Conservation (phyloP, 2,797 vertebrate species). For the Brachyrhaphis roseni region DNA sequence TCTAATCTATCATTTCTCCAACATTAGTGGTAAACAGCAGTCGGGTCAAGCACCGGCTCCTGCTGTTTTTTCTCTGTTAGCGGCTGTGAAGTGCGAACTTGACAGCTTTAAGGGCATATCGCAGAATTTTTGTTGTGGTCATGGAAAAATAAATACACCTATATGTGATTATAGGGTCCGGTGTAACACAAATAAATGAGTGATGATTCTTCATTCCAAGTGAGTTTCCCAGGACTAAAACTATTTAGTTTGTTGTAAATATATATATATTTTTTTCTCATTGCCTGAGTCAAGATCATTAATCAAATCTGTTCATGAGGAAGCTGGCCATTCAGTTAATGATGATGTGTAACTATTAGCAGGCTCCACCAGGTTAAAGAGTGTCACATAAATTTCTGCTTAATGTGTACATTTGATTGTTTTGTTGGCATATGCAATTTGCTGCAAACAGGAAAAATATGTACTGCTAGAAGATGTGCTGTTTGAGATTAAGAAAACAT, state of each 20-base stretch:
- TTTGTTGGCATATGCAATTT: not conserved
- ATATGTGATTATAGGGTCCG: not conserved
- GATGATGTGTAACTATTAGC: not conserved
- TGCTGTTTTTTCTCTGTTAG: constrained; percentile 56
- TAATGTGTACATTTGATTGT: not conserved
- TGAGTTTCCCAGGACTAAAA: not conserved
- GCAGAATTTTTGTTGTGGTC: constrained; percentile 14
- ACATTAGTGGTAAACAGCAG: constrained; percentile 72
- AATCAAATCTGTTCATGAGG: not conserved
- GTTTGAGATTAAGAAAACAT: too few relatives aligned
- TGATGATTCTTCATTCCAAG: not conserved
- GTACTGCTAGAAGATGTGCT: too few relatives aligned
- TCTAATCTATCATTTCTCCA: constrained; percentile 73
- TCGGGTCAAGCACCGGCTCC: constrained; percentile 62
- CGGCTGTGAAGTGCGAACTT: constrained; percentile 45
- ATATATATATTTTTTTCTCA: not conserved
- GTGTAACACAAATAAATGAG: not conserved
- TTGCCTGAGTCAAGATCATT: not conserved
- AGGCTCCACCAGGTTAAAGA: not conserved
- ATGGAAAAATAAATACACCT: not conserved
- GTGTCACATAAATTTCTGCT: not conserved
- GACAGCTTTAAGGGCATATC: constrained; percentile 26
- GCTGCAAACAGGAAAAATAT: not conserved
- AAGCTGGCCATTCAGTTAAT: too few relatives aligned
- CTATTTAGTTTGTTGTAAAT: not conserved